Percentiles rank a stretch among this genome's conserved stretches.
Conservation (phyloP, 1,140 invertebrate species). For the Papilio polytes region DNA sequence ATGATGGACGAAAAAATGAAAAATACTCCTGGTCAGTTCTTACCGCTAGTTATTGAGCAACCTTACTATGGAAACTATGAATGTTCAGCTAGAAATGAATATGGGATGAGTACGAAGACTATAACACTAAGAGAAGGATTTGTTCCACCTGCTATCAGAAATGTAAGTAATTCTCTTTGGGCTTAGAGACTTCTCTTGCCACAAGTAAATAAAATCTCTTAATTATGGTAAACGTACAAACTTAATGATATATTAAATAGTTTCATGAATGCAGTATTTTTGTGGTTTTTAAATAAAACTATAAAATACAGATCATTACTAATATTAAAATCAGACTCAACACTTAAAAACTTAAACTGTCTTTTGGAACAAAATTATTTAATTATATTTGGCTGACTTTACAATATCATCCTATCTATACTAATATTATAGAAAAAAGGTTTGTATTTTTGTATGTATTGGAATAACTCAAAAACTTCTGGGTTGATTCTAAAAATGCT, state of each 20-base stretch:
- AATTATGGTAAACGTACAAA: background rate
- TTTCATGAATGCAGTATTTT: too few relatives aligned
- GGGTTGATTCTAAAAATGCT: too few relatives aligned
- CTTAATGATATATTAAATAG: background rate
- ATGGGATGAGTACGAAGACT: conserved; percentile 59
- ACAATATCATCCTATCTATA: too few relatives aligned
- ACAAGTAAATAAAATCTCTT: background rate
- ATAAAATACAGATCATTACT: too few relatives aligned
- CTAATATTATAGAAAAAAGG: too few relatives aligned
- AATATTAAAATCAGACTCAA: too few relatives aligned
- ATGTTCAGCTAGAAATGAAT: conserved; percentile 63
- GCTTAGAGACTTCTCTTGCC: background rate
- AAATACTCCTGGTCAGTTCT: conserved; percentile 28
- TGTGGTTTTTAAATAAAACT: too few relatives aligned
- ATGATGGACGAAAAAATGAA: conserved; percentile 49
- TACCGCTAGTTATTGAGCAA: conserved; percentile 53
- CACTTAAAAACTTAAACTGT: too few relatives aligned
- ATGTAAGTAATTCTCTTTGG: conserved; percentile 54
- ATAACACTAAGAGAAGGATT: conserved; percentile 62
- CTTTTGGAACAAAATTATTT: background rate
- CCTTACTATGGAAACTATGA: conserved; percentile 61
- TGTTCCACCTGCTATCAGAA: conserved; percentile 55
- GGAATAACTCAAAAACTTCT: too few relatives aligned
- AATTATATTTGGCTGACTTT: background rate
- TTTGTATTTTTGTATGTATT: too few relatives aligned